Base-by-base conservation (phyloP, 37 sponge, comb jelly and placozoan genomes). In the Hexactinellida sp. region DNA sequence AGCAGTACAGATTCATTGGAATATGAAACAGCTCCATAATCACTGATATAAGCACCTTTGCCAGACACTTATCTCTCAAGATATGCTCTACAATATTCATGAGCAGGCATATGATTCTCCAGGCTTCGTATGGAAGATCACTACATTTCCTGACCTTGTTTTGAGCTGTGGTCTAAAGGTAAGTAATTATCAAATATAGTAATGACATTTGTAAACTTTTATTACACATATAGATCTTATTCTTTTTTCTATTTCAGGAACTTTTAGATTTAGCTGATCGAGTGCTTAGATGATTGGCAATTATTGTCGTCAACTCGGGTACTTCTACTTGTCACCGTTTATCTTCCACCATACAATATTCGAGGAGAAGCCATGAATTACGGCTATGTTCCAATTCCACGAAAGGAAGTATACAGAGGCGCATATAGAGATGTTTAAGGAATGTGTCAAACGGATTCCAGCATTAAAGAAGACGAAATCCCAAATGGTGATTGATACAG, bases 41-140 rank as follows among this genome's bases (percentile, higher is more conserved):
- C n/a, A 38, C 1, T 52, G 82, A 37, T 37, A 85, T 54, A 82
- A 5, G 1, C 0, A 9, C 9, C 38, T 37, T 9, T 54, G 86
- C 38, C 7, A 86, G 84, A 37, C 37, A 37, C 32, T 86, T 35
- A 0, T 86, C 9, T 63, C 87, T 36, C 85, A 85, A 41, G 90
- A 89, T 83, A 39, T 84, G 37, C 82, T 89, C 0, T 89, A 86
- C 54, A 89, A 89, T 41, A 39, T 89, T 13, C 90, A 89, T 54
- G 87, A 89, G 37, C 82, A 86, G 19, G 55, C 90, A 5, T 86
- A 85, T 39, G 90, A 89, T 37, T 10, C 54, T 24, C 83, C 83
- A 0, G 63, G 71, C 24, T 89, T 89, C 37, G 84, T 89, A 10
- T 36, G 82, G 36, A 37, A 30, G 28, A 85, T 89, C n/a, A 37